Percentiles rank a stretch among this genome's conserved stretches.
phyloP scores from a whole-genome alignment of 1,140 invertebrate species.

The Sinella curviseta region DNA sequence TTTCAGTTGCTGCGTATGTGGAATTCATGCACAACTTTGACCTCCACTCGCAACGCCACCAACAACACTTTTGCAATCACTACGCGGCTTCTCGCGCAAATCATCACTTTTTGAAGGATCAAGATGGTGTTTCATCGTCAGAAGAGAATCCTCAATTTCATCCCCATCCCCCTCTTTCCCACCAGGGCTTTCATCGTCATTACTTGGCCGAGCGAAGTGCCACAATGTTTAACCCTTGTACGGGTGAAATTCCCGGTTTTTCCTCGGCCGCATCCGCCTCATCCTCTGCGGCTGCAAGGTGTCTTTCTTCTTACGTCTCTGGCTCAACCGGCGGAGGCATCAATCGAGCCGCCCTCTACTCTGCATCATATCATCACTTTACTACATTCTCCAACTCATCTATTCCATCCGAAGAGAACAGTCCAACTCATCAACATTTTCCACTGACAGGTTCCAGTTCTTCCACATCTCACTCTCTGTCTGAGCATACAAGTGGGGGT shows the following conservation, averaged over 20 bases:
- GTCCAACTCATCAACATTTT: conserved; percentile 20
- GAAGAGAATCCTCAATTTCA: conserved; percentile 14
- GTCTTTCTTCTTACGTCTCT: not conserved
- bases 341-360: conserved; percentile 25
- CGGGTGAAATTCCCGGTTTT: conserved; percentile 32
- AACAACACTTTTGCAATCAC: conserved; percentile 42
- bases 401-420: conserved; percentile 22
- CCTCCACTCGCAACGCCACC: conserved; percentile 34
- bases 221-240: conserved; percentile 35
- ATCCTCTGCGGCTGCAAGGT: not conserved
- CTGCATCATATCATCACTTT: conserved; percentile 41
- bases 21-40: conserved; percentile 48
- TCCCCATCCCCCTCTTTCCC: not conserved
- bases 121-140: conserved; percentile 21
- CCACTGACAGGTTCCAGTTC: not conserved
- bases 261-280: not conserved
- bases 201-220: conserved; percentile 28
- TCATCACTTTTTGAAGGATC: conserved; percentile 16
- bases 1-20: conserved; percentile 48
- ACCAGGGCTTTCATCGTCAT: conserved; percentile 19
- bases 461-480: conserved; percentile 6
- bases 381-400: conserved; percentile 32
- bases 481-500: not conserved
- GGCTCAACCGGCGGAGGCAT: not conserved
- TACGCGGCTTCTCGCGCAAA: conserved; percentile 18